These are phyloP conservation scores for Ornithorhynchus anatinus DNA, from an alignment of 2,113 vertebrate genomes.

Conservation along the genomic window DNA sequence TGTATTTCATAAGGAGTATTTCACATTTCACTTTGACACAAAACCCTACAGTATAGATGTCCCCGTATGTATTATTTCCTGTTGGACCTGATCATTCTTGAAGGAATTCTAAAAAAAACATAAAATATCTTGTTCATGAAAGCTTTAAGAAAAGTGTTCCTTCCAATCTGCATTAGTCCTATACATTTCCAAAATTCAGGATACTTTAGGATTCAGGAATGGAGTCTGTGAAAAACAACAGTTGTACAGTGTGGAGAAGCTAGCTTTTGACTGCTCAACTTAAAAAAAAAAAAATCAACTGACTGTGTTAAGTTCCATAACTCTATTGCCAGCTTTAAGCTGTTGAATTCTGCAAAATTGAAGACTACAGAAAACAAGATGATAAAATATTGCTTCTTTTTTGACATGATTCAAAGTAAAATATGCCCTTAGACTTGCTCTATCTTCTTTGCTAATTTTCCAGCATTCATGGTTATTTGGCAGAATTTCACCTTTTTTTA, in stretches of 20 bases:
- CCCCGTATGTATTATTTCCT: too few relatives aligned
- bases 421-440: neutral
- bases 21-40: too few relatives aligned
- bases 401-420: constrained; percentile 25
- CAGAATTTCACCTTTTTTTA: too few relatives aligned
- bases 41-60: too few relatives aligned
- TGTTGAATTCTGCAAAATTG: constrained; percentile 35
- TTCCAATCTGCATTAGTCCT: constrained; percentile 12
- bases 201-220: constrained; percentile 17
- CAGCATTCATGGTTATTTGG: neutral
- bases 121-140: constrained; percentile 7
- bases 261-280: constrained; percentile 41
- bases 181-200: constrained; percentile 20
- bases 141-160: constrained; percentile 31
- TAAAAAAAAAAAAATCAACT: constrained; percentile 67
- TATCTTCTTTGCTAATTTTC: neutral
- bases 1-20: too few relatives aligned
- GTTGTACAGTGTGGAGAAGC: constrained; percentile 42
- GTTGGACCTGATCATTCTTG: too few relatives aligned
- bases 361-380: constrained; percentile 46
- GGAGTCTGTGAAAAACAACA: constrained; percentile 24
- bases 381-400: constrained; percentile 34
- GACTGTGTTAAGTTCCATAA: constrained; percentile 35
- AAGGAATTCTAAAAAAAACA: constrained; percentile 22
- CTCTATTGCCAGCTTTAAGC: constrained; percentile 47